Percentiles rank a stretch among this genome's conserved stretches.
Conservation (phyloP, 2,797 vertebrate species). For the Myripristis murdjan region DNA sequence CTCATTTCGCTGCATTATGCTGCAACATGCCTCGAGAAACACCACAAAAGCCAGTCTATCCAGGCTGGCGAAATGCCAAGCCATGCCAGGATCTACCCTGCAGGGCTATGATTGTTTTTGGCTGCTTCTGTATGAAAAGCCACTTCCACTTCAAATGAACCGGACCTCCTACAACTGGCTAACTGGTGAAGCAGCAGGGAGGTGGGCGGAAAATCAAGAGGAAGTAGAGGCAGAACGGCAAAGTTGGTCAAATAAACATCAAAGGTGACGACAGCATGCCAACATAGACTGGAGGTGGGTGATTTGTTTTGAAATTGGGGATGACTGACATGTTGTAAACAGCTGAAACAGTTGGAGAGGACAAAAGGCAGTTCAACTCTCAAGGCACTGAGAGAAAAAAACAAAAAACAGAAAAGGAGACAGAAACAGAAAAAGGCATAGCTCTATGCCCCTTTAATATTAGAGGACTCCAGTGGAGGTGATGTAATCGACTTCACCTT, state of each 20-base stretch:
- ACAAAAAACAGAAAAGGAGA: conserved; percentile 39
- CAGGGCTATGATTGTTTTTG: conserved; percentile 79
- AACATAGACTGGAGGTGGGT: conserved; percentile 17
- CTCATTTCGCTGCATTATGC: conserved; percentile 58
- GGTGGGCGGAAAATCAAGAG: conserved; percentile 76
- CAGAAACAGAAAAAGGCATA: conserved; percentile 48
- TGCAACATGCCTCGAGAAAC: conserved; percentile 16
- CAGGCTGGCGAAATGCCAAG: conserved; percentile 65
- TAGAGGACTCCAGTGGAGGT: conserved; percentile 70
- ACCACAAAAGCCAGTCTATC: conserved; percentile 62
- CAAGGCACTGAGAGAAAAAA: conserved; percentile 24
- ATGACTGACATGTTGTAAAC: conserved; percentile 33
- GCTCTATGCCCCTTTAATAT: conserved; percentile 72
- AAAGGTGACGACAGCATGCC: conserved; percentile 31
- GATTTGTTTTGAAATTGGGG: conserved; percentile 21
- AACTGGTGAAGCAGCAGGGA: conserved; percentile 66
- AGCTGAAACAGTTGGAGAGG: conserved; percentile 40
- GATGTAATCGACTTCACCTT: conserved; percentile 78
- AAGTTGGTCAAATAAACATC: conserved; percentile 67
- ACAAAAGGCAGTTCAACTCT: conserved; percentile 57
- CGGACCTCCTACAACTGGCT: conserved; percentile 49
- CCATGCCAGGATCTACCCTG: conserved; percentile 71
- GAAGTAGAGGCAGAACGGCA: conserved; percentile 45
- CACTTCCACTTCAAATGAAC: conserved; percentile 77
- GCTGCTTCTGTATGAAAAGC: conserved; percentile 84